These are phyloP conservation scores for Helicoverpa armigera DNA, from an alignment of 1,140 invertebrate species.

Conservation along the genomic window DNA sequence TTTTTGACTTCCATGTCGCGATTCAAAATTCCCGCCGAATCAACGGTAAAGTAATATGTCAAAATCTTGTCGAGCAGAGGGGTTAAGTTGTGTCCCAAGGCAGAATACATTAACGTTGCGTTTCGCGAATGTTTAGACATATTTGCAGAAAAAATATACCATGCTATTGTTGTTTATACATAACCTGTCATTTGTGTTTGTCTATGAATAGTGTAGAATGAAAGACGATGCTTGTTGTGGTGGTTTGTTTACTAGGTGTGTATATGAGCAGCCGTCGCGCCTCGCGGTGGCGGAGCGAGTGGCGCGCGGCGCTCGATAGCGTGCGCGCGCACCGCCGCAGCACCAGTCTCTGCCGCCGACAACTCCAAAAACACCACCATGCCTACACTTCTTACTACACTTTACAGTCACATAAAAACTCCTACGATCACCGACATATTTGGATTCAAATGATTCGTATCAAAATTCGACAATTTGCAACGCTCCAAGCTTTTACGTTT, in stretches of 20 bases:
- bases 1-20: too few species aligned
- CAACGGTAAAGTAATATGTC: too few species aligned
- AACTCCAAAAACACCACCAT: conserved; percentile 12
- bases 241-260: conserved; percentile 7
- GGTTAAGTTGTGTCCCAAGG: too few species aligned
- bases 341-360: not conserved
- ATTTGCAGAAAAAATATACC: too few species aligned
- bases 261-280: conserved; percentile 43
- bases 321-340: conserved; percentile 72
- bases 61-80: too few species aligned
- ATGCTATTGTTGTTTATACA: too few species aligned
- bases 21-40: too few species aligned
- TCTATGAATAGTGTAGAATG: not conserved
- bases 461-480: conserved; percentile 38
- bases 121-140: not conserved
- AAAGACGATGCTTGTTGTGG: conserved; percentile 2
- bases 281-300: conserved; percentile 51
- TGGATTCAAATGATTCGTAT: conserved; percentile 34
- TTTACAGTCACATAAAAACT: conserved; percentile 41
- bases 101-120: too few species aligned
- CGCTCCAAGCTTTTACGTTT: conserved; percentile 6
- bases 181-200: too few species aligned
- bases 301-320: conserved; percentile 70
- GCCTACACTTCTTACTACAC: conserved; percentile 37
- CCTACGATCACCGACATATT: conserved; percentile 17